Base-by-base conservation (phyloP, 2,797 vertebrate species). In the Sparus aurata region DNA sequence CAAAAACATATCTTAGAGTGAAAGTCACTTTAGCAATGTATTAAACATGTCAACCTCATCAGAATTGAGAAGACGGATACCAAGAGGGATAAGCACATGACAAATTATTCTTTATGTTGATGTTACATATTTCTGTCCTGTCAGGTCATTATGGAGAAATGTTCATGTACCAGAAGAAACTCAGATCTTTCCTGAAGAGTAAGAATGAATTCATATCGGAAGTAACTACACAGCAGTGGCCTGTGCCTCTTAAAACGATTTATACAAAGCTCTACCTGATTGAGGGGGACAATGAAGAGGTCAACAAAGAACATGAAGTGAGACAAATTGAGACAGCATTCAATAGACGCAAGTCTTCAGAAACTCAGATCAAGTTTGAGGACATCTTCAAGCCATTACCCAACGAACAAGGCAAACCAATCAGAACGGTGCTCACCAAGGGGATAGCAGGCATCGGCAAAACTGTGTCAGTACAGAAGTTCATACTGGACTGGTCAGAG, bases 381-480 rank as follows among this genome's bases (percentile, higher is more conserved):
- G 54, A 84, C 6, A 23, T 86, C 57, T 75, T 86, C 22, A 65
- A 64, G 11, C 52, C 67, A 18, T 54, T 73, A 25, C 43, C 49
- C 13, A 70, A 49, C 13, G 54, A 72, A 66, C 15, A 52, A 34
- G 34, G 0, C 49, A 52, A 2, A 34, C 25, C 23, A 38, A 57
- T 75, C 64, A 69, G 74, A 55, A 73, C 54, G 0, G 75, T 85
- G n/a, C 63, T 85, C 13, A 88, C 78, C n/a, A 66, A 46, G 15
- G 80, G 85, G 17, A 75, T 80, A 18, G 80, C 77, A 12, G 80
- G 85, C 27, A 77, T 80, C 0, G 80, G 85, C 8, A 87, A 84
- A 59, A 81, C 81, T 6, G 34, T 81, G 20, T 15, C 73, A 18
- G 45, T 54, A 4, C 77, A 79, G 60, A 83, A 81, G 60, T 63